phyloP scores from a whole-genome alignment of 2,113 vertebrate genomes.

The Leucoraja erinaceus region DNA sequence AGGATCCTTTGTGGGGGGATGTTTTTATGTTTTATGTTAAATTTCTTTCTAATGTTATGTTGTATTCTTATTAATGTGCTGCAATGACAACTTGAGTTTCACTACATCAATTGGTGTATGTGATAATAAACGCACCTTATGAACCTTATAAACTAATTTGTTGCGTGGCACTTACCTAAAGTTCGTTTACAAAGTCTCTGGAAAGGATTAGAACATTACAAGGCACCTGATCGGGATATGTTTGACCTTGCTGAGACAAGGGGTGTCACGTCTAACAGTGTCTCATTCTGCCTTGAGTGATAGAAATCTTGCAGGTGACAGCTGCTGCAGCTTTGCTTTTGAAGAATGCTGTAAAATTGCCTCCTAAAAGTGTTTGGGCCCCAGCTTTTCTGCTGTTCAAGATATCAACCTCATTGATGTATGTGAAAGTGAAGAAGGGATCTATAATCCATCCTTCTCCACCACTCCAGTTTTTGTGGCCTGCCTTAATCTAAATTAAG shows the following conservation, averaged over 20 bases:
- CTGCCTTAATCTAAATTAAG: not conserved
- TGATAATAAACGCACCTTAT: no score
- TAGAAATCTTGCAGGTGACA: conserved; percentile 25
- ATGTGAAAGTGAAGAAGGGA: not conserved
- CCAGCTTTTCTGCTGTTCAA: not conserved
- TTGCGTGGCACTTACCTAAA: not conserved
- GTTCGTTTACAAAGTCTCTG: not conserved
- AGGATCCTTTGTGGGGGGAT: no score
- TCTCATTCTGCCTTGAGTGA: not conserved
- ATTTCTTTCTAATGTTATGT: no score
- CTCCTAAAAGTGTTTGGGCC: not conserved
- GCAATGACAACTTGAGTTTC: no score
- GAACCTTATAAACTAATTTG: no score
- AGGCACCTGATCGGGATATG: not conserved
- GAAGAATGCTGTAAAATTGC: not conserved
- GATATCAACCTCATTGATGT: conserved; percentile 16
- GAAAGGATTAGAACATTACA: not conserved
- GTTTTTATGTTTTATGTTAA: no score
- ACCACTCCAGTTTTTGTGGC: not conserved
- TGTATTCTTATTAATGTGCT: no score
- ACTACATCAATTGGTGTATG: no score
- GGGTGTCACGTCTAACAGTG: not conserved
- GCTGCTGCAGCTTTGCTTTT: not conserved
- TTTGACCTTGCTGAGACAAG: not conserved
- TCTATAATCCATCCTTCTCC: not conserved